These are phyloP conservation scores for Lytechinus pictus DNA, from an alignment of 35 echinoderm and acorn worm species.

Conservation along the genomic window DNA sequence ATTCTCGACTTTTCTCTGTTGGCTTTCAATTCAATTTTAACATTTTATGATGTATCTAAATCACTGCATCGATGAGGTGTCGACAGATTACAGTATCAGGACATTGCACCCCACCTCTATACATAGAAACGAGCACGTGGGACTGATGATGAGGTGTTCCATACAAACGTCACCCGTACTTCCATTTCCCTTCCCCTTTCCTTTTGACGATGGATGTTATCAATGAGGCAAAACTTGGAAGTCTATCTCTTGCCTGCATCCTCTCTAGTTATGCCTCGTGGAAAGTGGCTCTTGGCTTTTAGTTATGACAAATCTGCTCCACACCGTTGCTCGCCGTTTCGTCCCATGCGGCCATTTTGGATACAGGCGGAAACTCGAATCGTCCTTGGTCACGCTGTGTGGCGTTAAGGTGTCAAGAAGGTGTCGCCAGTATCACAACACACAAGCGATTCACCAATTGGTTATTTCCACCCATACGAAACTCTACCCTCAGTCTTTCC, in stretches of 20 bases:
- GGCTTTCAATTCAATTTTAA: neutral
- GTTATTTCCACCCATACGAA: constrained; percentile 49
- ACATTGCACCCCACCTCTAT: constrained; percentile 37
- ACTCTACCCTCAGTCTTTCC: constrained; percentile 35
- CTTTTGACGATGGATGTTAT: constrained; percentile 6
- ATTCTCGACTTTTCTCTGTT: too few relatives aligned
- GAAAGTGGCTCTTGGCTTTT: neutral
- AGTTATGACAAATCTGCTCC: constrained; percentile 2
- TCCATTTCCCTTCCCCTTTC: constrained; percentile 20
- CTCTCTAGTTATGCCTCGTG: neutral
- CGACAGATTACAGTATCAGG: neutral
- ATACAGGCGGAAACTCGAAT: constrained; percentile 15
- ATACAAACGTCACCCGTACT: constrained; percentile 22
- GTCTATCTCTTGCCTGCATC: constrained; percentile 8
- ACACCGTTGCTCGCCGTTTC: neutral
- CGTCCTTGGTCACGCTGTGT: constrained; percentile 34
- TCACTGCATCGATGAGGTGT: neutral
- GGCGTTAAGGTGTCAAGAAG: constrained; percentile 40
- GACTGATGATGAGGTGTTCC: constrained; percentile 39
- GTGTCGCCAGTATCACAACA: constrained; percentile 54
- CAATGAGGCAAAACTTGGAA: constrained; percentile 24
- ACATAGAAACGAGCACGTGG: constrained; percentile 38
- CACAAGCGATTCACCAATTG: constrained; percentile 55
- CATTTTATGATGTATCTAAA: neutral
- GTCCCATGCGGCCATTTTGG: constrained; percentile 37